Percentiles rank a stretch among this genome's conserved stretches.
These are phyloP conservation scores for Drosophila birchii DNA, from an alignment of 2,888 invertebrate genomes.

Conservation along the genomic window DNA sequence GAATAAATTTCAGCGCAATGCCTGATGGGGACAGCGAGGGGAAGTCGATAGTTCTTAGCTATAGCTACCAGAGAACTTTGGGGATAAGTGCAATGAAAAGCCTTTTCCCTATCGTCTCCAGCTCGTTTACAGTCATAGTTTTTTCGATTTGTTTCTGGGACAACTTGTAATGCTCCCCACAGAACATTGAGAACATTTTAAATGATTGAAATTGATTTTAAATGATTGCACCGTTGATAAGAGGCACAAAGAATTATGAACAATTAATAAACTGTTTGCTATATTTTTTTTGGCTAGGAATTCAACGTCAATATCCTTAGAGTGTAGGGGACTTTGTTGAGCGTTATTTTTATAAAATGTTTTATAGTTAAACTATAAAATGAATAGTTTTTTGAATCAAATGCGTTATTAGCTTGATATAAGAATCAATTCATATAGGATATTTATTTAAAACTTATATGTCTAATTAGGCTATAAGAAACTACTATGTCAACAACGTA, in stretches of 20 bases:
- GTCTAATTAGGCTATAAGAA: no score
- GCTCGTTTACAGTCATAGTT: neutral
- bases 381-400: no score
- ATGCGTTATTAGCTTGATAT: no score
- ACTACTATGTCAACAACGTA: no score
- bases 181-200: no score
- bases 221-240: no score
- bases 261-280: neutral
- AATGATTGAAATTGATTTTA: constrained; percentile 51
- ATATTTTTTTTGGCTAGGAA: neutral
- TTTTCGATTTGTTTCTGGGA: constrained; percentile 38
- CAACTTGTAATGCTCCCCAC: constrained; percentile 58
- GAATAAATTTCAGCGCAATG: neutral
- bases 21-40: neutral
- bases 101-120: neutral
- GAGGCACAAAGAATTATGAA: no score
- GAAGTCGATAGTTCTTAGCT: neutral
- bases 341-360: neutral
- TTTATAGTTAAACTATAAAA: no score
- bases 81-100: neutral
- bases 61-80: constrained; percentile 20
- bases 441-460: no score
- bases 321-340: neutral
- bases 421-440: no score
- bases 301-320: neutral